Evolutionary conservation across 2,113 vertebrate genomes (phyloP).

Genomic region (Dipodomys stephensi): DNA sequence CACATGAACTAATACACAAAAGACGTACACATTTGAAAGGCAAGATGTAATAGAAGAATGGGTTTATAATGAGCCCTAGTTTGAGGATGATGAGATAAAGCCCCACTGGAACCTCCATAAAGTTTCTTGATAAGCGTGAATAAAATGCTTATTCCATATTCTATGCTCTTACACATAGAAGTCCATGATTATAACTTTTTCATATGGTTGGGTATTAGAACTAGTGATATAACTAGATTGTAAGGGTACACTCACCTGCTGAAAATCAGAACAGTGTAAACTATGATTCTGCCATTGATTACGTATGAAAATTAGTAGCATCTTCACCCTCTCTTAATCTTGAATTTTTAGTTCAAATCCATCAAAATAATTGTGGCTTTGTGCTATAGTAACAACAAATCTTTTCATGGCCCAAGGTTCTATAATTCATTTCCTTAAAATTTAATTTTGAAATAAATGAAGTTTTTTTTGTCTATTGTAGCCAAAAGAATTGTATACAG

Average conservation of each 20-base stretch:
- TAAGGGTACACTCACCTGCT: background rate
- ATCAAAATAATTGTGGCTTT: background rate
- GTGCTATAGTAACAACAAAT: background rate
- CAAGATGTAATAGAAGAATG: background rate
- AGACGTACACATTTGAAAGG: background rate
- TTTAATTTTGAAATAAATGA: constrained; percentile 17
- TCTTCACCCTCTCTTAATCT: background rate
- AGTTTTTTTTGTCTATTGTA: background rate
- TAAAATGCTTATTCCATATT: no score
- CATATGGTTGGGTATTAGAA: background rate
- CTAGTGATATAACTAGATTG: background rate
- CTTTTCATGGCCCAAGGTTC: background rate
- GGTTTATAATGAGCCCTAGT: background rate
- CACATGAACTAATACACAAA: background rate
- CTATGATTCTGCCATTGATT: background rate
- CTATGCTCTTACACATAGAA: background rate
- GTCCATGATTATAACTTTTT: background rate
- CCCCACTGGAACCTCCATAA: background rate
- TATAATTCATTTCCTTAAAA: background rate
- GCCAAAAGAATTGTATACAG: background rate
- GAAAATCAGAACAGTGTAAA: background rate
- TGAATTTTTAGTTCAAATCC: background rate
- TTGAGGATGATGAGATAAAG: background rate
- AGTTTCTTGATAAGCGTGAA: background rate
- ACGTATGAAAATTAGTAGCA: background rate